phyloP scores from a whole-genome alignment of 2,113 vertebrate species.

The Antennarius striatus region DNA sequence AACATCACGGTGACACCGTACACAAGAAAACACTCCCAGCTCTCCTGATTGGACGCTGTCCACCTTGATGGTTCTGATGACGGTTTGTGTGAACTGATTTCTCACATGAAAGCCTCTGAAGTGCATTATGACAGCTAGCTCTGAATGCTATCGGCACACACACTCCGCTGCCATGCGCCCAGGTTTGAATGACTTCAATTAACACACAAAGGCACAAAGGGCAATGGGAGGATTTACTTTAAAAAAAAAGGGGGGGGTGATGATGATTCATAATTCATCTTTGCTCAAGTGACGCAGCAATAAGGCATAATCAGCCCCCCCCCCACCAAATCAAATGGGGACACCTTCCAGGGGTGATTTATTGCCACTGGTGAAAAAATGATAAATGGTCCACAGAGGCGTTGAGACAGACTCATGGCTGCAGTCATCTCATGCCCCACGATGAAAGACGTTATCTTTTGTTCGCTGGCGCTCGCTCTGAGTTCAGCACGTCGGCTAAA shows the following conservation, averaged over 20 bases:
- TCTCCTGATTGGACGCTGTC: too few species aligned
- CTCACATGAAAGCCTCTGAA: neutral
- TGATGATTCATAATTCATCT: slow-evolving; percentile 65
- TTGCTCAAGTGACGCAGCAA: slow-evolving; percentile 58
- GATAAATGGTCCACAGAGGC: slow-evolving; percentile 26
- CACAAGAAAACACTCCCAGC: too few species aligned
- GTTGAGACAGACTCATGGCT: slow-evolving; percentile 10
- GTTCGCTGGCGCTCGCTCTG: neutral
- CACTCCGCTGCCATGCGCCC: slow-evolving; percentile 22
- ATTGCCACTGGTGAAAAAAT: slow-evolving; percentile 46
- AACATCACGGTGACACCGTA: too few species aligned
- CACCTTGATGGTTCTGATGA: too few species aligned
- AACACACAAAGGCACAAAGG: slow-evolving; percentile 20
- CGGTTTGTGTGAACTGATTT: slow-evolving; percentile 1
- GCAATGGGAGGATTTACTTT: slow-evolving; percentile 29
- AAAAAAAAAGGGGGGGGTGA: slow-evolving; percentile 33
- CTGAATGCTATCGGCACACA: slow-evolving; percentile 20
- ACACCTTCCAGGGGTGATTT: slow-evolving; percentile 59
- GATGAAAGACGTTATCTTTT: neutral
- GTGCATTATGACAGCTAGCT: neutral
- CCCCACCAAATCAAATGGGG: slow-evolving; percentile 54
- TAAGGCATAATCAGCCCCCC: slow-evolving; percentile 59
- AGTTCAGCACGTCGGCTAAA: too few species aligned
- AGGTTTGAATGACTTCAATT: slow-evolving; percentile 52
- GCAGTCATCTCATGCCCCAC: neutral